Conservation (phyloP, 2,888 invertebrate species). For the Eupithecia subfuscata region DNA sequence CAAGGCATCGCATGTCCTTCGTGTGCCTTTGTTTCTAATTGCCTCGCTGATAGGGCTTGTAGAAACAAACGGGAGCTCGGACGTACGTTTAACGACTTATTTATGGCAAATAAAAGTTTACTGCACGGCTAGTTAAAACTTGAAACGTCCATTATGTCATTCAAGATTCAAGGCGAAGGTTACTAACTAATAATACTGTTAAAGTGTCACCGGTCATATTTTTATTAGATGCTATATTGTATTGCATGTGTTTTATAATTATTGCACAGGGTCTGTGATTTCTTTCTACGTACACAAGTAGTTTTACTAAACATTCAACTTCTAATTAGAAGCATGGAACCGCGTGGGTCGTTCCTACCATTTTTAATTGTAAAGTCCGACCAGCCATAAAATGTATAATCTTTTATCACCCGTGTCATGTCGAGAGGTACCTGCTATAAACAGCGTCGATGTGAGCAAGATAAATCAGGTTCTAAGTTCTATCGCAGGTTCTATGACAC, state of each 20-base stretch:
- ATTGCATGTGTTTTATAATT: background rate
- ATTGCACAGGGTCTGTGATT: background rate
- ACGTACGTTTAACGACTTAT: constrained; percentile 62
- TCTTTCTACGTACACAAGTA: background rate
- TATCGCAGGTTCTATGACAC: constrained; percentile 36
- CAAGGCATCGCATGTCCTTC: constrained; percentile 51
- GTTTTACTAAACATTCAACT: background rate
- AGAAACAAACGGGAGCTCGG: constrained; percentile 55
- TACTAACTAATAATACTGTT: background rate
- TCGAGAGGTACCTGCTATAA: constrained; percentile 18
- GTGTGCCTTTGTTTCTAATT: constrained; percentile 59
- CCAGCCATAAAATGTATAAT: constrained; percentile 18
- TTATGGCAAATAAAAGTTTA: constrained; percentile 67
- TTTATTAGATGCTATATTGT: constrained; percentile 30
- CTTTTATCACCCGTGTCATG: constrained; percentile 24
- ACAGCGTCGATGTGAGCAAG: constrained; percentile 22
- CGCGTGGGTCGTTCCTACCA: constrained; percentile 3
- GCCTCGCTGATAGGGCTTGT: constrained; percentile 56
- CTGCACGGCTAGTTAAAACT: constrained; percentile 49
- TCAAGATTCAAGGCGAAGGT: constrained; percentile 56
- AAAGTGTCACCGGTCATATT: constrained; percentile 50
- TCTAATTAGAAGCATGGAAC: constrained; percentile 1
- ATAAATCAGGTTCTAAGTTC: constrained; percentile 31
- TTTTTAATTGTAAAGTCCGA: constrained; percentile 20
- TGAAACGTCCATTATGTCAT: constrained; percentile 50